These are phyloP conservation scores for Eustalomyia histrio DNA, from an alignment of 2,888 invertebrate genomes.

Conservation along the genomic window DNA sequence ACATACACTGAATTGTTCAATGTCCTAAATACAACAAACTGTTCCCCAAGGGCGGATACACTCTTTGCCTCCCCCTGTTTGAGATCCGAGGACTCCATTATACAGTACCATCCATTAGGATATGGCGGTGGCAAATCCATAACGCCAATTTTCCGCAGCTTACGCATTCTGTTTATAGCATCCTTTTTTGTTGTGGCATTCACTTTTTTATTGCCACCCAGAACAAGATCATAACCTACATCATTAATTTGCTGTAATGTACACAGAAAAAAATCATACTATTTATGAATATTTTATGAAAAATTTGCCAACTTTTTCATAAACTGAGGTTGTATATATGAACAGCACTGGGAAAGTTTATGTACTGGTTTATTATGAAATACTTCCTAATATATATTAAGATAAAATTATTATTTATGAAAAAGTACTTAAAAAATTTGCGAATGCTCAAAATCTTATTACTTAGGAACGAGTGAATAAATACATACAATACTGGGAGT, in stretches of 20 bases:
- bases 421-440: too few relatives aligned
- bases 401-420: too few relatives aligned
- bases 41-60: conserved; percentile 85
- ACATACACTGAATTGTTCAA: conserved; percentile 84
- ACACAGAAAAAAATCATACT: too few relatives aligned
- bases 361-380: too few relatives aligned
- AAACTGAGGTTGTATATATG: too few relatives aligned
- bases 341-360: too few relatives aligned
- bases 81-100: conserved; percentile 85
- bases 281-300: too few relatives aligned
- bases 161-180: conserved; percentile 80
- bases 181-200: conserved; percentile 67
- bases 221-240: conserved; percentile 65
- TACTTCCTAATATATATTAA: too few relatives aligned
- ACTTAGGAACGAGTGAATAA: too few relatives aligned
- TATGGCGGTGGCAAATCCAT: conserved; percentile 87
- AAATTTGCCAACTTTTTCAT: too few relatives aligned
- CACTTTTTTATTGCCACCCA: conserved; percentile 49
- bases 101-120: conserved; percentile 94
- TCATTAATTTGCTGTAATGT: conserved; percentile 70
- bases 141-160: conserved; percentile 82
- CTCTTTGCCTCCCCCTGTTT: conserved; percentile 81
- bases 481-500: too few relatives aligned
- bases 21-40: conserved; percentile 86
- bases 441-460: too few relatives aligned